Evolutionary conservation across 1,140 invertebrate genomes (phyloP), one percentile per base, ranked within the genome.

Genomic region (Meloidogyne exigua): DNA sequence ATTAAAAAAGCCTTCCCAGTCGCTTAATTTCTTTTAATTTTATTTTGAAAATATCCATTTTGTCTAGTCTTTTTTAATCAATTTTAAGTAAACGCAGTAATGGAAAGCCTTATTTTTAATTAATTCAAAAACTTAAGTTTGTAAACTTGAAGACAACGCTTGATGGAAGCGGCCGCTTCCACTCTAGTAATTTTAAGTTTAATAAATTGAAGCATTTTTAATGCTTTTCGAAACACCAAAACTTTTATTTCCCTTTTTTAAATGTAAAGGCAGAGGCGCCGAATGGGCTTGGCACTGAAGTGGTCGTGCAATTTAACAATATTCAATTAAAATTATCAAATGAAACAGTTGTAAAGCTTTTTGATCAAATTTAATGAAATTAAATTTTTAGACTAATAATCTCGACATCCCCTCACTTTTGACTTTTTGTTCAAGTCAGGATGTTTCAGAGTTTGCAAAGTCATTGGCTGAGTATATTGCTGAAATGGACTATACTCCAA

Each of bases 371-470:
- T n/a, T 18, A 49, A 49, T 18, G 4, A n/a, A n/a, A n/a, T 57
- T 9, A n/a, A 57, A 57, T 57, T 57, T 57, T n/a, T n/a, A 57
- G 49, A 57, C 49, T 9, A 57, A n/a, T n/a, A 18, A n/a, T 9
- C 49, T 57, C 7, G 49, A 57, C 7, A 70, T 70, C n/a, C 68
- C 44, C 36, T 26, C 68, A 70, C 68, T 73, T 28, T 57, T 57
- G 12, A 13, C 71, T 11, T 64, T 73, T 32, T 73, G 71, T 63
- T 21, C 42, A 18, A 36, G 39, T 18, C 62, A 64, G 9, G 21
- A 73, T 57, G 57, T 73, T 10, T 28, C 71, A 2, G 71, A 73
- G 15, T 73, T 73, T 36, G 71, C 71, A 2, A 73, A 73, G 65
- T 32, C 65, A 9, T 65, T 73, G 39, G 71, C 57, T 4, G 71